Evolutionary conservation across 2,888 invertebrate genomes (phyloP).

Genomic region (Epirrhoe alternata): DNA sequence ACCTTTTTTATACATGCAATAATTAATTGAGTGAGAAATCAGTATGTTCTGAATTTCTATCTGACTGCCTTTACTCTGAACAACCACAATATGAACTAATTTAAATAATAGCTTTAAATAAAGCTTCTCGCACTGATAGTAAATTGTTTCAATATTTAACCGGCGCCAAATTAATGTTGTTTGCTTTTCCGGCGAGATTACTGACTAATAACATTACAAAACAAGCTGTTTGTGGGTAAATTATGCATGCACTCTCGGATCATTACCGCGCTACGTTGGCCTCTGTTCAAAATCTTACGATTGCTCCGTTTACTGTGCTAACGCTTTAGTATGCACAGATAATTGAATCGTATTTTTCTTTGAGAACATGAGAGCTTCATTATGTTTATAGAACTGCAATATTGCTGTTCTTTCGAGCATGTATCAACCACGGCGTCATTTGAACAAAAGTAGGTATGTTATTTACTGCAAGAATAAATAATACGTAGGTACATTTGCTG

Average conservation of each 20-base stretch:
- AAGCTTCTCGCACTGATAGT: constrained; percentile 63
- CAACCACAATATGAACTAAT: constrained; percentile 23
- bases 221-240: constrained; percentile 82
- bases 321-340: constrained; percentile 50
- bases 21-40: neutral
- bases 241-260: constrained; percentile 84
- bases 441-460: too few relatives aligned
- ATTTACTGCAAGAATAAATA: too few relatives aligned
- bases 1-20: neutral
- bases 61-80: neutral
- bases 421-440: too few relatives aligned
- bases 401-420: too few relatives aligned
- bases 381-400: constrained; percentile 12
- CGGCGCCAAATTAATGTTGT: constrained; percentile 76
- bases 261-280: constrained; percentile 78
- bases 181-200: constrained; percentile 82
- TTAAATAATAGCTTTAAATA: constrained; percentile 35
- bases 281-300: constrained; percentile 72
- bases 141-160: constrained; percentile 83
- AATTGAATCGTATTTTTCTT: constrained; percentile 45
- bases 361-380: constrained; percentile 8
- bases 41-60: neutral
- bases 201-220: constrained; percentile 84
- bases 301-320: constrained; percentile 57
- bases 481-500: too few relatives aligned